Evolutionary conservation across 2,888 invertebrate species (phyloP).

Genomic region (Nephrotoma flavescens): DNA sequence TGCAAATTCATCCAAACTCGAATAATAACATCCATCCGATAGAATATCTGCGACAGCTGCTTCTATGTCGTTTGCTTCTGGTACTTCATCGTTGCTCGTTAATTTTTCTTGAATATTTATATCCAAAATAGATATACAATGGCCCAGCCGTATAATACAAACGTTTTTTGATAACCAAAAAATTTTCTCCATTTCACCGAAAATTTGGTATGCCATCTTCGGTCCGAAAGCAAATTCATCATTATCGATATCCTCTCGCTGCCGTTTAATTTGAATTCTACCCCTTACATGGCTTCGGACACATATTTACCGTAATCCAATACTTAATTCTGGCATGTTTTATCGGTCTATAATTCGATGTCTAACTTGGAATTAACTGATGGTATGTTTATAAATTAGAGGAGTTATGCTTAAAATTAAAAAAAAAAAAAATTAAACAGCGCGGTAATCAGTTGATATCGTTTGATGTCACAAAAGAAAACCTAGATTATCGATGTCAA

Average conservation of each 20-base stretch:
- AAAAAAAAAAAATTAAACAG: no score
- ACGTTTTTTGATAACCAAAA: conserved; percentile 79
- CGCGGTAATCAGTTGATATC: no score
- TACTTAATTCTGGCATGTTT: conserved; percentile 12
- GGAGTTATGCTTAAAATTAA: background rate
- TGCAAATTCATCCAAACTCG: conserved; percentile 58
- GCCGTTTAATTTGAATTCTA: conserved; percentile 34
- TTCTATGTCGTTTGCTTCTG: conserved; percentile 54
- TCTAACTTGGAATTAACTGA: background rate
- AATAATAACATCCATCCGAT: conserved; percentile 48
- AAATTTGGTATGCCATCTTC: conserved; percentile 86
- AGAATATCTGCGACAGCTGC: conserved; percentile 52
- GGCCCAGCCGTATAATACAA: conserved; percentile 70
- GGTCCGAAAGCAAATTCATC: conserved; percentile 53
- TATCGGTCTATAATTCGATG: background rate
- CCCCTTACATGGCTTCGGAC: conserved; percentile 24
- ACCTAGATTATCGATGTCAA: no score
- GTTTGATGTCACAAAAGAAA: no score
- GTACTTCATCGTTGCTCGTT: conserved; percentile 32
- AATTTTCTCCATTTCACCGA: conserved; percentile 82
- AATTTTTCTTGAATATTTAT: conserved; percentile 52
- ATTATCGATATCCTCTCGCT: conserved; percentile 48
- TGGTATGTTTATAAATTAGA: background rate
- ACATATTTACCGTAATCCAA: conserved; percentile 26
- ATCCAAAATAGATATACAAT: conserved; percentile 63